These are phyloP conservation scores for Gallinago undulata DNA, from an alignment of 2,113 vertebrate species.

Conservation along the genomic window DNA sequence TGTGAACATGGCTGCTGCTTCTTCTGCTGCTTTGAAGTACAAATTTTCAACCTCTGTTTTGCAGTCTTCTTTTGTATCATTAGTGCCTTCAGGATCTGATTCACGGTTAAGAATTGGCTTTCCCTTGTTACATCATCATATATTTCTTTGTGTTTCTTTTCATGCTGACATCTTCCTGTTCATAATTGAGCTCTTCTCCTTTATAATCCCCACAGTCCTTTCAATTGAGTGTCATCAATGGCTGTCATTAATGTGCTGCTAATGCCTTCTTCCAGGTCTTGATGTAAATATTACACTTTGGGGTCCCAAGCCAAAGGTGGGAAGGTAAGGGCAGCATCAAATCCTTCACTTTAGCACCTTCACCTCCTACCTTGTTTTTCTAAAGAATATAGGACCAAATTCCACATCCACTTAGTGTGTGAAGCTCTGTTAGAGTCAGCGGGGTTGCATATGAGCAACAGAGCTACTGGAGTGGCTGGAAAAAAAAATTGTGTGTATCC, in stretches of 20 bases:
- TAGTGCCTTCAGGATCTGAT: neutral
- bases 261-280: neutral
- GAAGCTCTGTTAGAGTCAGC: neutral
- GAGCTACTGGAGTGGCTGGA: neutral
- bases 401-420: neutral
- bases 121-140: neutral
- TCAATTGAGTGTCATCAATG: neutral
- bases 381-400: neutral
- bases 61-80: neutral
- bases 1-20: neutral
- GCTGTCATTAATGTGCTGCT: neutral
- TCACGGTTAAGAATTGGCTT: neutral
- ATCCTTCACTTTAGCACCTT: neutral
- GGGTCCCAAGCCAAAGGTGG: neutral
- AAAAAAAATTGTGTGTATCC: rapidly evolving
- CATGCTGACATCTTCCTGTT: neutral
- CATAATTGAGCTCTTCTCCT: neutral
- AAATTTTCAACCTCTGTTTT: neutral
- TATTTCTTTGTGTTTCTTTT: neutral
- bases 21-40: neutral
- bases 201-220: neutral
- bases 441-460: neutral
- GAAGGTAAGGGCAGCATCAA: neutral
- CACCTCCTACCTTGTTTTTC: neutral
- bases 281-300: neutral